phyloP scores from a whole-genome alignment of 1,140 invertebrate genomes.

The Drosophila pseudoananassae region DNA sequence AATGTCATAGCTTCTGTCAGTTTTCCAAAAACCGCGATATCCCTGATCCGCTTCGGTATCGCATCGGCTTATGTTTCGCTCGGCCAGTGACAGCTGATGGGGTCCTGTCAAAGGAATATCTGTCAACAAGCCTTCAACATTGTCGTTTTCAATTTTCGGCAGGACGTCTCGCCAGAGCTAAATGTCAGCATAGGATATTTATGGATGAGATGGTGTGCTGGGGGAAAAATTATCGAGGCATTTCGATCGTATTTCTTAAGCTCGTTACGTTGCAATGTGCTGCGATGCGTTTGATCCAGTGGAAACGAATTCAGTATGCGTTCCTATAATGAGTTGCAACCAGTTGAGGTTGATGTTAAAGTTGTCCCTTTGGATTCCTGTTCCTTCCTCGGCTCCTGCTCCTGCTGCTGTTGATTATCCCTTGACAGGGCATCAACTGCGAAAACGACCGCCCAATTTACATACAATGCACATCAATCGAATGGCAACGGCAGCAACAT shows the following conservation, averaged over 20 bases:
- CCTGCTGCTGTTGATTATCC: slow-evolving; percentile 76
- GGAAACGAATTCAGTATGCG: slow-evolving; percentile 69
- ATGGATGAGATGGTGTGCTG: slow-evolving; percentile 32
- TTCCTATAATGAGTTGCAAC: slow-evolving; percentile 76
- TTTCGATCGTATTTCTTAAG: slow-evolving; percentile 70
- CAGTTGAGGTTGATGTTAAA: slow-evolving; percentile 33
- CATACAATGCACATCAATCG: slow-evolving; percentile 81
- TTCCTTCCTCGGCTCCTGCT: slow-evolving; percentile 11
- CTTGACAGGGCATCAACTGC: slow-evolving; percentile 81
- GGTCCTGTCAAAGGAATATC: slow-evolving; percentile 73
- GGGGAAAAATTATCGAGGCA: slow-evolving; percentile 68
- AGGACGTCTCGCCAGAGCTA: slow-evolving; percentile 33
- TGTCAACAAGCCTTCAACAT: slow-evolving; percentile 67
- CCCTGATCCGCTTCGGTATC: slow-evolving; percentile 28
- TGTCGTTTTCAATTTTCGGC: slow-evolving; percentile 76
- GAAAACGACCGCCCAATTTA: slow-evolving; percentile 82
- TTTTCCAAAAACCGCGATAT: slow-evolving; percentile 8
- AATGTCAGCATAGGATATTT: slow-evolving; percentile 47
- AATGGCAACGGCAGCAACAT: slow-evolving; percentile 55
- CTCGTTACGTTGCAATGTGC: slow-evolving; percentile 53
- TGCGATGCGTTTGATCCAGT: slow-evolving; percentile 26
- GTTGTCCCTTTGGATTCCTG: slow-evolving; percentile 42
- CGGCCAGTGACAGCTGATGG: slow-evolving; percentile 63
- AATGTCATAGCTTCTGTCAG: background rate
- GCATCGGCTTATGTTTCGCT: slow-evolving; percentile 32